Percentiles rank a stretch among this genome's conserved stretches.
These are phyloP conservation scores for Semnopithecus entellus DNA, from an alignment of 2,113 vertebrate species.

Conservation along the genomic window DNA sequence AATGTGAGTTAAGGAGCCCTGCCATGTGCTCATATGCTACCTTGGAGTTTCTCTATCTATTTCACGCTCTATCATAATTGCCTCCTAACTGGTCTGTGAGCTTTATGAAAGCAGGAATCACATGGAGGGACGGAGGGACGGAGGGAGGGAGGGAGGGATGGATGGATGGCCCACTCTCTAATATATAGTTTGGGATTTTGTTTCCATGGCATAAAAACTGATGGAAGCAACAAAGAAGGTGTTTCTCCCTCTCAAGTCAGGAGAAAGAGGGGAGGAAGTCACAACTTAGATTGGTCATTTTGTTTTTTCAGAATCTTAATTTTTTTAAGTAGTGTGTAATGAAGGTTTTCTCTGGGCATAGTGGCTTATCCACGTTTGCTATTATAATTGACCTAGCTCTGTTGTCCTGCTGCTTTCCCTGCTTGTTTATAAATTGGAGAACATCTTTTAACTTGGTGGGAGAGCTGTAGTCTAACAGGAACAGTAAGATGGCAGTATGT, in stretches of 20 bases:
- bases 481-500: neutral
- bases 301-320: neutral
- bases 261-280: neutral
- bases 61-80: neutral
- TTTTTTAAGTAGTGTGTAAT: constrained; percentile 3
- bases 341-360: neutral
- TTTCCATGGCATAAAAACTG: neutral
- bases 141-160: too few species aligned
- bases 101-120: neutral
- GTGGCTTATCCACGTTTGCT: constrained; percentile 46
- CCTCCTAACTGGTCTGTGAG: neutral
- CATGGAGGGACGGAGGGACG: neutral
- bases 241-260: neutral
- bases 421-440: constrained; percentile 67
- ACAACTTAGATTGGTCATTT: neutral
- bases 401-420: constrained; percentile 54
- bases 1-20: neutral
- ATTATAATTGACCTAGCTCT: constrained; percentile 62
- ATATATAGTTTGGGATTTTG: neutral
- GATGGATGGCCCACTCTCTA: neutral
- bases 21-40: neutral
- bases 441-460: constrained; percentile 68
- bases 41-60: neutral
- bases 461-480: constrained; percentile 11
- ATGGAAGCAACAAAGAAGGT: neutral